Conservation (phyloP, 1,140 invertebrate species). For the Drosophila rufa region DNA sequence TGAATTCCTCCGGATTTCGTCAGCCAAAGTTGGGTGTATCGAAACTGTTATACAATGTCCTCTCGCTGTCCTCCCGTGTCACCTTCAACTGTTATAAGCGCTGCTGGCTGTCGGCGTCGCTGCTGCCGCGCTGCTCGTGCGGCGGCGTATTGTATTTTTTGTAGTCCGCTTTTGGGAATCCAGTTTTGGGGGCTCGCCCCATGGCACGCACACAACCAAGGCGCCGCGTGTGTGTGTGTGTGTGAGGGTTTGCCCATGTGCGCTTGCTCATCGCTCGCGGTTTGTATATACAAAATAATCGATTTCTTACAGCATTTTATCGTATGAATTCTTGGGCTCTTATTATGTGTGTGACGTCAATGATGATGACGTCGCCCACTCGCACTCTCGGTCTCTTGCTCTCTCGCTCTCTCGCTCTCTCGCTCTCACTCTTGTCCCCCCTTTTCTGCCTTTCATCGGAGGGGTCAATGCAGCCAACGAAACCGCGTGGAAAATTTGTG, state of each 20-base stretch:
- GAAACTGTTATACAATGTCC: conserved; percentile 48
- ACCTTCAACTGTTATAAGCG: conserved; percentile 57
- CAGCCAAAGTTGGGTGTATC: conserved; percentile 15
- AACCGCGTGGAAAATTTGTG: conserved; percentile 54
- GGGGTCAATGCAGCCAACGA: conserved; percentile 61
- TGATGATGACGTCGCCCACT: conserved; percentile 70
- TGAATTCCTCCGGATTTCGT: conserved; percentile 34
- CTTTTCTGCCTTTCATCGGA: conserved; percentile 9
- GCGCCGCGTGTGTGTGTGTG: background rate
- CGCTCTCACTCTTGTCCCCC: conserved; percentile 16
- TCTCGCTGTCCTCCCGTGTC: conserved; percentile 47
- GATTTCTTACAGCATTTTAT: conserved; percentile 63
- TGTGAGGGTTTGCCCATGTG: conserved; percentile 47
- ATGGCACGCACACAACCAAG: conserved; percentile 34
- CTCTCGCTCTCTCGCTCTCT: conserved; percentile 8
- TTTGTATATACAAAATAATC: conserved; percentile 70
- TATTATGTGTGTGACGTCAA: conserved; percentile 67
- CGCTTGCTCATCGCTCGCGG: conserved; percentile 58
- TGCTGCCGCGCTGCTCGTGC: conserved; percentile 1
- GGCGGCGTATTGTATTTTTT: conserved; percentile 8
- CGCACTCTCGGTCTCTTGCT: background rate
- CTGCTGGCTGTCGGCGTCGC: background rate
- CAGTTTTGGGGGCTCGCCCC: conserved; percentile 82
- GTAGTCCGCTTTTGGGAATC: conserved; percentile 56
- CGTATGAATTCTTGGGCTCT: conserved; percentile 6